These are phyloP conservation scores for Colostygia pectinataria DNA, from an alignment of 2,888 invertebrate genomes.

Conservation along the genomic window DNA sequence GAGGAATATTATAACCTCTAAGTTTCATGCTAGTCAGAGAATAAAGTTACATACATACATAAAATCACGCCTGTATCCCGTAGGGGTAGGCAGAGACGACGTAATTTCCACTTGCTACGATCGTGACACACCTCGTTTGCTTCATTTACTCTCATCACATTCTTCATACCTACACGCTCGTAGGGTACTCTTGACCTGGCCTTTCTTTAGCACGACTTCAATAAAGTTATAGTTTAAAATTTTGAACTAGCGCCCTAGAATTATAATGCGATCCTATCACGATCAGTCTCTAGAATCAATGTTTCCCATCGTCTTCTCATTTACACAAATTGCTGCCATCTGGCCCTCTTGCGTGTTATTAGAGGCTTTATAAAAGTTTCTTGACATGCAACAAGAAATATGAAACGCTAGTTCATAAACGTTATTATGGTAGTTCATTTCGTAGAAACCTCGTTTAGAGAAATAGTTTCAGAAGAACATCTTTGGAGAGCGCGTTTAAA, in stretches of 20 bases:
- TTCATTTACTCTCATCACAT: no score
- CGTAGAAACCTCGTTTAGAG: background rate
- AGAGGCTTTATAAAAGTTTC: conserved; percentile 23
- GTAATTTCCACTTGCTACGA: no score
- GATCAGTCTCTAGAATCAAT: conserved; percentile 16
- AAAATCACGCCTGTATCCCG: no score
- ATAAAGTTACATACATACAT: no score
- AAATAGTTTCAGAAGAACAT: background rate
- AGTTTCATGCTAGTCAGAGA: no score
- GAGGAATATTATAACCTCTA: no score
- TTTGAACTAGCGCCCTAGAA: background rate
- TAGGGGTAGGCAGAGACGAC: no score
- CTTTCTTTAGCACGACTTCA: no score
- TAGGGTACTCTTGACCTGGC: no score
- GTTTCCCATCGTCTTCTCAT: conserved; percentile 13
- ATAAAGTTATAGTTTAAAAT: no score
- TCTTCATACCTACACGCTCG: no score
- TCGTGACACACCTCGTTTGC: no score
- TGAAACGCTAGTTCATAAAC: conserved; percentile 11
- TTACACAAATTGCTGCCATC: conserved; percentile 22
- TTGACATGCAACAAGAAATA: conserved; percentile 29
- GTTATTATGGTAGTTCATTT: background rate
- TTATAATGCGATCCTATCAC: conserved; percentile 6
- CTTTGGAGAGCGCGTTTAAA: background rate
- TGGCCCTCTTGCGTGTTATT: conserved; percentile 20